Evolutionary conservation across 2,113 vertebrate genomes (phyloP).

Genomic region (Brachypodius melanocephalos): DNA sequence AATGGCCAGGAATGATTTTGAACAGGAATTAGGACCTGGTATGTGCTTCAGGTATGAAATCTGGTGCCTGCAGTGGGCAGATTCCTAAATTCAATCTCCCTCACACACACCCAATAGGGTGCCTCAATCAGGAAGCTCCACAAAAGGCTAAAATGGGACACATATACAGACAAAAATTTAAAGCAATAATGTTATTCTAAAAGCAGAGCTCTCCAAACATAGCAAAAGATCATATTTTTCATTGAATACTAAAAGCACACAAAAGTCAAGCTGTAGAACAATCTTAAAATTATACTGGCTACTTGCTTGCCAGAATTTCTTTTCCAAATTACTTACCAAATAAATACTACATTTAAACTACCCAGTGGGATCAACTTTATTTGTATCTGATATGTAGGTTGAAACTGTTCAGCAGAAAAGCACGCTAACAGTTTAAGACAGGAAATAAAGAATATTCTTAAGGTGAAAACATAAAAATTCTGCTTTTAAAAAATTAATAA

Average conservation of each 20-base stretch:
- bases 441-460: not conserved
- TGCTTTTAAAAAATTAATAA: not conserved
- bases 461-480: not conserved
- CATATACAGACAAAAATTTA: not conserved
- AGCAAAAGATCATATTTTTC: slow-evolving; percentile 36
- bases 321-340: slow-evolving; percentile 11
- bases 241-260: not conserved
- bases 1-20: not conserved
- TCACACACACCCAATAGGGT: not conserved
- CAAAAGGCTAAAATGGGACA: not conserved
- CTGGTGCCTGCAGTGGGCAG: not conserved
- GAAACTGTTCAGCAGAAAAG: not conserved
- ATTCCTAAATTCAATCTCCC: not conserved
- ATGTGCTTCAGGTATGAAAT: not conserved
- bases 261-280: not conserved
- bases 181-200: slow-evolving; percentile 41
- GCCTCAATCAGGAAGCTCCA: not conserved
- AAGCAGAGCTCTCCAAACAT: slow-evolving; percentile 34
- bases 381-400: not conserved
- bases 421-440: not conserved
- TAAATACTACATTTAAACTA: not conserved
- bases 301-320: not conserved
- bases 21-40: not conserved
- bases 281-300: slow-evolving; percentile 12
- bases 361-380: not conserved